phyloP scores from a whole-genome alignment of 2,888 invertebrate genomes.

The Muschampia plurimacula region DNA sequence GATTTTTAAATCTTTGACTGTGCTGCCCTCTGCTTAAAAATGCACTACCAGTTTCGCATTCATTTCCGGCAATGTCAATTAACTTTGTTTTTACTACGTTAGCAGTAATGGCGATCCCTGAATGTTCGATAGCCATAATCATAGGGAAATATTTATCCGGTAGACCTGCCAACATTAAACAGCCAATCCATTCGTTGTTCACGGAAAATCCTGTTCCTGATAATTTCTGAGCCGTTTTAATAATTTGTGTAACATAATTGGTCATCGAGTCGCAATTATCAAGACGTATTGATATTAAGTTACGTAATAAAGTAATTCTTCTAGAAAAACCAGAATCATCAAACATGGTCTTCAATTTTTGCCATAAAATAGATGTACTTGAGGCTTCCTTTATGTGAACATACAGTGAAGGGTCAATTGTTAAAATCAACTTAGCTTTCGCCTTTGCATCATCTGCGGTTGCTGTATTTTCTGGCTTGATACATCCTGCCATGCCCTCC shows the following conservation, averaged over 20 bases:
- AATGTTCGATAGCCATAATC: conserved; percentile 40
- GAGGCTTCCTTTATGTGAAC: conserved; percentile 1
- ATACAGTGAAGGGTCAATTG: not conserved
- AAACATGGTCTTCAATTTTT: conserved; percentile 1
- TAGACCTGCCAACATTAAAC: conserved; percentile 33
- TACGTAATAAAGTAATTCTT: not conserved
- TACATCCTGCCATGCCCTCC: conserved; percentile 26
- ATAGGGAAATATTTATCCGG: conserved; percentile 39
- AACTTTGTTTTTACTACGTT: conserved; percentile 20
- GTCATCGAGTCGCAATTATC: not conserved
- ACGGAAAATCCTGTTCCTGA: conserved; percentile 37
- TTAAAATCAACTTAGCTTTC: not conserved
- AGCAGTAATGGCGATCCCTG: conserved; percentile 30
- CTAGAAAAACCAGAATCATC: not conserved
- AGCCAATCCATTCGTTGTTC: conserved; percentile 37
- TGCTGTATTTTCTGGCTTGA: not conserved
- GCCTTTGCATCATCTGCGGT: not conserved
- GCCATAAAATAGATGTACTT: not conserved
- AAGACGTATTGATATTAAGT: not conserved
- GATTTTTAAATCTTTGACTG: not conserved
- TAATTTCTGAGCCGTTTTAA: conserved; percentile 20
- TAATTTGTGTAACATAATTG: not conserved
- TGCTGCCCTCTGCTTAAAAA: not conserved
- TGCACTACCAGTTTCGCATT: not conserved
- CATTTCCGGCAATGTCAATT: not conserved